These are phyloP conservation scores for Echinarachnius parma DNA, from an alignment of 53 echinoderm and acorn worm genomes.

Conservation along the genomic window DNA sequence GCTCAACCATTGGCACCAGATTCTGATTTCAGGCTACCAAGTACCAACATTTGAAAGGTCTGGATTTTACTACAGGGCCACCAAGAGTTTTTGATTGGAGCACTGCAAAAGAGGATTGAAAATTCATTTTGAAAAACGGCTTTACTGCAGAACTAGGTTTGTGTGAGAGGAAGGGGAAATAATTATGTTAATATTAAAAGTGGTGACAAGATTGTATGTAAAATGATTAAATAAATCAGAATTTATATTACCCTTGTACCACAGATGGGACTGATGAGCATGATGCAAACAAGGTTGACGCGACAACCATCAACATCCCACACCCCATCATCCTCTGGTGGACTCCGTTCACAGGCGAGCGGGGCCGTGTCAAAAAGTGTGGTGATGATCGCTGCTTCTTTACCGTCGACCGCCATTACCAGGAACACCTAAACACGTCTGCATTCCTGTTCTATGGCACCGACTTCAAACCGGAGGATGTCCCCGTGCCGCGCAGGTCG, in stretches of 20 bases:
- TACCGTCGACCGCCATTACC: constrained; percentile 80
- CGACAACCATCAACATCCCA: constrained; percentile 44
- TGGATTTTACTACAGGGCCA: no score
- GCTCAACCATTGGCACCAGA: no score
- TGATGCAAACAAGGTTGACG: constrained; percentile 51
- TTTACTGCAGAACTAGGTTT: no score
- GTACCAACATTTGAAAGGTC: no score
- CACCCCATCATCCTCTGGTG: constrained; percentile 96
- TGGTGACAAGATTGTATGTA: no score
- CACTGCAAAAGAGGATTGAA: no score
- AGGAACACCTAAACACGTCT: constrained; percentile 69
- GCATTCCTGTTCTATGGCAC: constrained; percentile 94
- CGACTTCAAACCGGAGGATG: constrained; percentile 74
- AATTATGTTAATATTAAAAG: no score
- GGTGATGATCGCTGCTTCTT: constrained; percentile 77
- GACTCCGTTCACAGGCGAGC: constrained; percentile 85
- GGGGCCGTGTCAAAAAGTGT: constrained; percentile 75
- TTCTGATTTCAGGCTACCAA: no score
- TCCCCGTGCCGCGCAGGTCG: constrained; percentile 65
- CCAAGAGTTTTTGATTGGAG: no score
- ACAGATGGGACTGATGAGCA: constrained; percentile 74
- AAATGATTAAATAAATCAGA: background rate
- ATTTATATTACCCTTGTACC: background rate
- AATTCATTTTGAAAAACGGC: no score
- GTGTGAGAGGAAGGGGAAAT: no score